Evolutionary conservation across 2,797 vertebrate species (phyloP), one percentile per base, ranked within the genome.

Genomic region (Amniataba percoides): DNA sequence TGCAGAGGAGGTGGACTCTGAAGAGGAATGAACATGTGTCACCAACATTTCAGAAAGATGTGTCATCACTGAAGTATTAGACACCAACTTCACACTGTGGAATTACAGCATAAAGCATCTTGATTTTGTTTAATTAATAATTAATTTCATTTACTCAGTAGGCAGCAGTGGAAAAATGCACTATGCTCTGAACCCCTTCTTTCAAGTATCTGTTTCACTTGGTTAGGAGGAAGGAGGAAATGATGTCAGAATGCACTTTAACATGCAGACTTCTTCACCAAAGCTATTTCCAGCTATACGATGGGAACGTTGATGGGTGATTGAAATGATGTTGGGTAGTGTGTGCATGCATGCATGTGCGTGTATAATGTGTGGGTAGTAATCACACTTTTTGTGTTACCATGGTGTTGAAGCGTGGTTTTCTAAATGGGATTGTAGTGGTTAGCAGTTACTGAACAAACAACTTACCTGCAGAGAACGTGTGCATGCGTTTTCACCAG

Each of bases 401-500:
- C 23, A 21, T 76, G 31, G 34, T 63, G 67, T 77, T 68, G 53
- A 76, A 72, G 77, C 12, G 2, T 34, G 23, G 60, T 58, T 43
- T 31, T 59, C 46, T 65, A 79, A 57, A 82, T 65, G 62, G 16
- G 14, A 58, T 16, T 71, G 40, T 58, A 61, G 80, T 68, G 77
- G 83, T 90, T 85, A 76, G 36, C 62, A 81, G 21, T 19, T 74
- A 27, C 46, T 45, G 34, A 74, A 39, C 48, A 77, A 79, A 79
- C 57, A 65, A 21, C 7, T 45, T 16, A 65, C 43, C 42, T 55
- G 51, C 49, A 71, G 14, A 58, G 8, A 71, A 36, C 0, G 1
- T n/a, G n/a, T 45, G 2, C 56, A 46, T 10, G 2, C 39, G 11
- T 36, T 55, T 34, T 48, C 13, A 31, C 53, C 13, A n/a, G 4